A percentile compares a stretch with the other conserved stretches of the same genome.
Evolutionary conservation across 2,888 invertebrate species (phyloP).

Genomic region (Zele albiditarsus): DNA sequence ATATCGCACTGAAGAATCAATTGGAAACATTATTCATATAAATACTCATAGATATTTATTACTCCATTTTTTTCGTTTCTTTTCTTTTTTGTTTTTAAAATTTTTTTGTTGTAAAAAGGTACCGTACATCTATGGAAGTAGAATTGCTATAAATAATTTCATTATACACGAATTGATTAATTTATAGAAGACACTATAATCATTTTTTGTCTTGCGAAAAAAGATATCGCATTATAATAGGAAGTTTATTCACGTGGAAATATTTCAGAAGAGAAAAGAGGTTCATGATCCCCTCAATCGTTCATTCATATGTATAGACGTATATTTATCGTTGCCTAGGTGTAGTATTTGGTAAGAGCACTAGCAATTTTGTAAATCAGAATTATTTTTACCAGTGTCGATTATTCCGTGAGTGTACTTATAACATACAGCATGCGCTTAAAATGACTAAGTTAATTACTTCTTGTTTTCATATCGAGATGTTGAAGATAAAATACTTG

Average conservation of each 20-base stretch:
- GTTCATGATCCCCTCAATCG: neutral
- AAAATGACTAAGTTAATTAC: neutral
- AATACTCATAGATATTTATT: neutral
- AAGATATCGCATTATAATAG: neutral
- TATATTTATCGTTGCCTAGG: neutral
- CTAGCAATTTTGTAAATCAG: neutral
- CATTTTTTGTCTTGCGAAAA: neutral
- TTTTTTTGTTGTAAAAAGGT: constrained; percentile 5
- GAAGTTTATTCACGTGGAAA: neutral
- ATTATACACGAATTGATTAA: constrained; percentile 3
- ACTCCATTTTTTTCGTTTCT: neutral
- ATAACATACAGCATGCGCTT: neutral
- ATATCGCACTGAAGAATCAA: neutral
- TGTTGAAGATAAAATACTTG: neutral
- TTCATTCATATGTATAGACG: neutral
- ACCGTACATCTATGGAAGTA: constrained; percentile 20
- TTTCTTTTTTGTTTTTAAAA: neutral
- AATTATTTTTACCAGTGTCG: neutral
- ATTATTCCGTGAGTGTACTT: neutral
- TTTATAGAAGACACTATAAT: neutral
- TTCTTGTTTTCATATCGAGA: neutral
- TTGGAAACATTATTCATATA: neutral
- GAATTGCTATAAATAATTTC: constrained; percentile 15
- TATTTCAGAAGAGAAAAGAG: neutral
- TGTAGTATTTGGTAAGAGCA: constrained; percentile 21